Evolutionary conservation across 2,888 invertebrate species (phyloP).

Genomic region (Rotaria magnacalcarata): DNA sequence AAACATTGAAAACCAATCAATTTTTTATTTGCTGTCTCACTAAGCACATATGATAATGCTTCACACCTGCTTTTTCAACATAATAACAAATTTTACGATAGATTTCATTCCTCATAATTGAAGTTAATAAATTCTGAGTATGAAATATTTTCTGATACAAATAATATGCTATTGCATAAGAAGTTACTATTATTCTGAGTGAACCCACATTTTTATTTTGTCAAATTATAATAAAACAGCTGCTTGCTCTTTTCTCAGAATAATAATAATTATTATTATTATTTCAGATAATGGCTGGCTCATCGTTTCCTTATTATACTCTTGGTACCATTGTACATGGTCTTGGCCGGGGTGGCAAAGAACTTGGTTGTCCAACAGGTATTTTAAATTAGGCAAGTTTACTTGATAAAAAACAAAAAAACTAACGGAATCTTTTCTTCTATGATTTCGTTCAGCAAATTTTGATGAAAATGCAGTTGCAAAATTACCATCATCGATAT

Average conservation of each 20-base stretch:
- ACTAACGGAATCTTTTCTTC: not conserved
- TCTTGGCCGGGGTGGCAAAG: slow-evolving; percentile 89
- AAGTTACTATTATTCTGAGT: too few species aligned
- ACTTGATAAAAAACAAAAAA: not conserved
- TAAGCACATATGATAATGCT: too few species aligned
- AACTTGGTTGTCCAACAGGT: slow-evolving; percentile 91
- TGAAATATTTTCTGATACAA: too few species aligned
- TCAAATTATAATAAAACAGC: not conserved
- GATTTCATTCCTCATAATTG: too few species aligned
- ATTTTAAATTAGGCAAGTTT: slow-evolving; percentile 48
- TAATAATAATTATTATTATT: not conserved
- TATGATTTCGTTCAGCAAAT: slow-evolving; percentile 61
- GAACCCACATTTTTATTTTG: not conserved
- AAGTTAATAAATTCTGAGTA: too few species aligned
- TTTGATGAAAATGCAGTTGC: slow-evolving; percentile 74
- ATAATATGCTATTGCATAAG: too few species aligned
- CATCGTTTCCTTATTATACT: slow-evolving; percentile 69
- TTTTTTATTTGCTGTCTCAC: too few species aligned
- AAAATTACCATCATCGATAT: slow-evolving; percentile 69
- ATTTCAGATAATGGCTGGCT: not conserved
- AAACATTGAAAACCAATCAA: too few species aligned
- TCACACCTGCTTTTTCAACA: too few species aligned
- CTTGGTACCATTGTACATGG: slow-evolving; percentile 79
- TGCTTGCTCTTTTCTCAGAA: not conserved
- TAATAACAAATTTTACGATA: too few species aligned